Evolutionary conservation across 30 jellyfish, hydroid and myxozoan species (phyloP), one percentile per base, ranked within the genome.

Genomic region (Turritopsis dohrnii): DNA sequence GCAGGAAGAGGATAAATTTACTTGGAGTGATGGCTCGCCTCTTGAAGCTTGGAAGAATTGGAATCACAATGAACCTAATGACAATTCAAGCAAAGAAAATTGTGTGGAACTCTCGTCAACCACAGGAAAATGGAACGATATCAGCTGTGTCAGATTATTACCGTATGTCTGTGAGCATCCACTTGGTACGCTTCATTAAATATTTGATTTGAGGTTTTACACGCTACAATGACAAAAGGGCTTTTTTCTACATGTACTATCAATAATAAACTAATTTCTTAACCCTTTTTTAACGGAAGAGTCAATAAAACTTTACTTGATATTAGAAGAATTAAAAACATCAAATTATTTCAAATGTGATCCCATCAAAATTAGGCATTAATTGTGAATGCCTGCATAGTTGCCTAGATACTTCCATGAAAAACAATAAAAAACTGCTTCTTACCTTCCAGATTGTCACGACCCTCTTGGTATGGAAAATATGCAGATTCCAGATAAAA

Each of bases 61-160:
- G 99, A 88, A 69, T 41, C 29, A 29, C 0, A 89, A 71, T 52
- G 99, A 94, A 69, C 99, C 99, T 1, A 89, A 89, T 81, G 96
- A 94, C 73, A 86, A 86, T 27, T 53, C 69, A 8, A 96, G 97
- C 26, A 16, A 52, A 16, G 97, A 94, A 74, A 94, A 94, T 80
- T 94, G 99, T 71, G 89, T 88, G 26, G 97, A 87, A 72, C 83
- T 94, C 93, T 21, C 60, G 65, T 25, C 84, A 24, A 28, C 52
- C 17, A 66, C 80, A 71, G 99, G 99, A 52, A 90, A 53, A 81
- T 94, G 99, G 99, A 94, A 89, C 81, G 97, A 89, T 76, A 65
- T 81, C n/a, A 41, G 82, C 22, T 94, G 99, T 82, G 83, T 89
- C 23, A 31, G 86, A 17, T 75, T 79, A 29, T 85, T 54, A 52